These are phyloP conservation scores for Scaptomyza graminum DNA, from an alignment of 1,140 invertebrate species.

Conservation along the genomic window DNA sequence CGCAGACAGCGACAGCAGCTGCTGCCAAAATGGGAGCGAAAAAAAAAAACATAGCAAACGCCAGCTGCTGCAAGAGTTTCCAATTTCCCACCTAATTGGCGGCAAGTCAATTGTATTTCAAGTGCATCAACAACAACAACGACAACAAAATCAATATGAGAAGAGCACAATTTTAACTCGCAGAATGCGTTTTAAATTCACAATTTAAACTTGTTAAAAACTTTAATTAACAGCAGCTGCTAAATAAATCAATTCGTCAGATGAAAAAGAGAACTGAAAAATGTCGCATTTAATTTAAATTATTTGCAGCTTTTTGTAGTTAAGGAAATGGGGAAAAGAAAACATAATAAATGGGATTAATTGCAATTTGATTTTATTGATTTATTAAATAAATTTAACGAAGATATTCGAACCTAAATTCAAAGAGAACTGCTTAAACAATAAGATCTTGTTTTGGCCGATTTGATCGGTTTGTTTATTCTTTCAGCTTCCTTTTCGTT, in stretches of 20 bases:
- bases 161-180: too few species aligned
- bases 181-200: conserved; percentile 1
- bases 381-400: too few species aligned
- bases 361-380: too few species aligned
- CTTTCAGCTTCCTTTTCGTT: background rate
- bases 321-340: background rate
- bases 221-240: background rate
- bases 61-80: conserved; percentile 37
- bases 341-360: too few species aligned
- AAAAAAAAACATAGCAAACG: background rate
- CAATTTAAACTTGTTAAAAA: conserved; percentile 3
- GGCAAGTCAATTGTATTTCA: conserved; percentile 47
- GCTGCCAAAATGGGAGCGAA: conserved; percentile 9
- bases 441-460: background rate
- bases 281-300: too few species aligned
- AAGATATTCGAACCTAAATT: too few species aligned
- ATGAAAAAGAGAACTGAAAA: too few species aligned
- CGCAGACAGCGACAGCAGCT: conserved; percentile 44
- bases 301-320: too few species aligned
- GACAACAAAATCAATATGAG: conserved; percentile 1
- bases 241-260: background rate
- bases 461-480: conserved; percentile 15
- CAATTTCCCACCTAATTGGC: conserved; percentile 66
- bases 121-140: conserved; percentile 16
- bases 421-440: too few species aligned